Base-by-base conservation (phyloP, 2,113 vertebrate species). In the Melanotaenia duboulayi region DNA sequence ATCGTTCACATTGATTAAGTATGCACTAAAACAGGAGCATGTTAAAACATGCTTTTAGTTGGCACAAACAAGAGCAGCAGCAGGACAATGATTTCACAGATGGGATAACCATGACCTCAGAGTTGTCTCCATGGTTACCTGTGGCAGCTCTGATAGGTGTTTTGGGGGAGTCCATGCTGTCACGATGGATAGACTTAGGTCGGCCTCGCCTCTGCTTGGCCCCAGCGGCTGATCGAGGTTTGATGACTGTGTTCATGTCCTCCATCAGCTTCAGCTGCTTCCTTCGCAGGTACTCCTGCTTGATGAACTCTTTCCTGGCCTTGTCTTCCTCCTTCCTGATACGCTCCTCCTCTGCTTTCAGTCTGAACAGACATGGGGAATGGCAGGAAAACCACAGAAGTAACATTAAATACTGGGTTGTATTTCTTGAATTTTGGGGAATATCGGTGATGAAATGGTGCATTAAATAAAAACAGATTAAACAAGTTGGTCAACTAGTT, bases 181-280 rank as follows among this genome's bases (percentile, higher is more conserved):
- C 97, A 20, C 97, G 95, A 76, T 98, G 96, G 77, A 97, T 95
- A 32, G 97, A 98, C 71, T 97, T 99, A 20, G 98, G 97, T n/a
- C 98, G 93, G 52, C 93, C 92, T 52, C 96, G 96, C 83, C 95
- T 97, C 65, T 95, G 95, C 82, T 95, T 96, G 79, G 92, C 82
- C 11, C 85, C 88, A 0, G 52, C 11, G 3, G 93, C 85, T 2
- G 95, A 91, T 3, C 97, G 95, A 11, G 95, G 93, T 71, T 97
- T 97, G 63, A 99, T 96, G 52, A 98, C 87, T 1, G 91, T 94
- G 77, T 99, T 96, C 98, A 99, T 98, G 74, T 99, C 98, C 83
- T 97, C 93, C 97, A 98, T 98, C 8, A 99, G 95, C 76, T 98
- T 98, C 3, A 99, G 91, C 76, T 99, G 97, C 89, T 99, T 99